Base-by-base conservation (phyloP, 2,888 invertebrate species). In the Busseola fusca region DNA sequence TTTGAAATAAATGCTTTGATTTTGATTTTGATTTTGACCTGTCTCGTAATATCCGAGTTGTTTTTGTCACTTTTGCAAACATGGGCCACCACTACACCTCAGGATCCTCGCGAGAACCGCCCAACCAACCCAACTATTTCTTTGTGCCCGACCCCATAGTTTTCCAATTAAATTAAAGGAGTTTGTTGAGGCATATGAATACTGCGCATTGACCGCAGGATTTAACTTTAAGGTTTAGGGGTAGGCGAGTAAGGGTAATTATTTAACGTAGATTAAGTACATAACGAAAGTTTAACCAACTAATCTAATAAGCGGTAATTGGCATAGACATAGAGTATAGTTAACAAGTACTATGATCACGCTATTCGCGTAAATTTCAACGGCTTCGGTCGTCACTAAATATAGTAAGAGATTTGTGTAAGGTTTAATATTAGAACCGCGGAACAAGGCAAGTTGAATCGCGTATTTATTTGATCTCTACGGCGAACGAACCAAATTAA, bases 141-240 rank as follows among this genome's bases (percentile, higher is more conserved):
- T 92, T 93, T 92, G 92, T 89, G 83, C 87, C 84, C 84, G 79
- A 85, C 89, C 91, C 89, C 90, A 92, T 92, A 93, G 92, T 93
- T 93, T 91, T 89, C 89, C 91, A 92, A 93, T 93, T 92, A 92
- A 92, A 90, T 92, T 91, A 88, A 86, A 88, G 84, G 80, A 86
- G 85, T 88, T 88, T 80, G 82, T 88, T 80, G 82, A 86, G 84
- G 76, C 82, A 84, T 82, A 84, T 77, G 83, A 82, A 83, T 87
- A 84, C 71, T 87, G 80, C 64, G 74, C 79, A 74, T 73, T 80
- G 83, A 84, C 87, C 85, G 72, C 85, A 80, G 76, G 76, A 81
- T 83, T 80, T 75, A 74, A 83, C 83, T 86, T 84, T 75, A 80
- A 75, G 81, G 74, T 74, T n/a, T 78, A 63, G 63, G 70, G 58